These are phyloP conservation scores for Pseudorhiza aurosa DNA, from an alignment of 30 jellyfish, hydroid and myxozoan species.

Conservation along the genomic window DNA sequence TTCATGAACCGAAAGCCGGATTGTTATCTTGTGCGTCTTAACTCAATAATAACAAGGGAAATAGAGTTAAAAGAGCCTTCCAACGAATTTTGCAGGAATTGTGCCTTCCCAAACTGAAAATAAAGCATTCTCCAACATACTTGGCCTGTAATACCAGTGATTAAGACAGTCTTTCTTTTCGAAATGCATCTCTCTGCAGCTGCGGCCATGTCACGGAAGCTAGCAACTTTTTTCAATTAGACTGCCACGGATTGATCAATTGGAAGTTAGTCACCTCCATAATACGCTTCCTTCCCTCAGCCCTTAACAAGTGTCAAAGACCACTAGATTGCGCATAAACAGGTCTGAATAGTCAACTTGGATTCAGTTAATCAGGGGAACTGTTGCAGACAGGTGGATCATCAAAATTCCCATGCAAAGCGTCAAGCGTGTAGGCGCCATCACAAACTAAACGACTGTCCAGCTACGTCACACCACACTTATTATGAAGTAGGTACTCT, in stretches of 20 bases:
- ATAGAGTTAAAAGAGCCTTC: too few relatives aligned
- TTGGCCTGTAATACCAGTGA: conserved; percentile 99
- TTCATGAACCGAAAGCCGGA: too few relatives aligned
- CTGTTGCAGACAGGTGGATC: not conserved
- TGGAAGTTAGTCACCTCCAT: too few relatives aligned
- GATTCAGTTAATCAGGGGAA: not conserved
- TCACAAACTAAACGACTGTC: not conserved
- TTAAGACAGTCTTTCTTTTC: conserved; percentile 71
- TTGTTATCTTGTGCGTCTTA: too few relatives aligned
- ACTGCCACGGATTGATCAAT: too few relatives aligned
- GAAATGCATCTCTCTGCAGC: conserved; percentile 13
- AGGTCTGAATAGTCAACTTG: not conserved
- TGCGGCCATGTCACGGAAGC: conserved; percentile 43
- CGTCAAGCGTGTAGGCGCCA: conserved; percentile 3
- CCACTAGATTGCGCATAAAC: conserved; percentile 34
- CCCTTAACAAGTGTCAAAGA: conserved; percentile 15
- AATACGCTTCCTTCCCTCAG: not conserved
- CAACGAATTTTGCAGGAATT: too few relatives aligned
- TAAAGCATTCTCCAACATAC: conserved; percentile 30
- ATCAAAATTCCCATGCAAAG: not conserved
- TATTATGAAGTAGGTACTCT: too few relatives aligned
- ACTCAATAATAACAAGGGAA: too few relatives aligned
- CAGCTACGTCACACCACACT: too few relatives aligned
- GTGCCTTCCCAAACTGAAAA: not conserved
- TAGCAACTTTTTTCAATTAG: too few relatives aligned